Conservation (phyloP, 2,113 vertebrate species). For the Calypte anna region DNA sequence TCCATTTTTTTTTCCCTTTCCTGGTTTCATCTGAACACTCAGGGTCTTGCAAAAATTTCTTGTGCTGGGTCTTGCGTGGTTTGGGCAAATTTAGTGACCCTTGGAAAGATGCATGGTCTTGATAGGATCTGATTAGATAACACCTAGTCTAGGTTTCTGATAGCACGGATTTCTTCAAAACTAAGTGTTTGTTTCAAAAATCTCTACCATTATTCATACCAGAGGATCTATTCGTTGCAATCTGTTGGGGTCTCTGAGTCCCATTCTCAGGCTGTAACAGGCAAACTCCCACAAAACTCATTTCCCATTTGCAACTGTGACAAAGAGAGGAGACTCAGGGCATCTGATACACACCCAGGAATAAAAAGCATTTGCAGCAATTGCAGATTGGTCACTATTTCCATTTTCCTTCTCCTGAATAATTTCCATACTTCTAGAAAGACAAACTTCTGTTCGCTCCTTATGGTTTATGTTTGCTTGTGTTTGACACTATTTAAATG, state of each 20-base stretch:
- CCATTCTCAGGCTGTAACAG: conserved; percentile 22
- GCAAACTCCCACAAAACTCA: conserved; percentile 3
- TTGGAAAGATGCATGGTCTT: neutral
- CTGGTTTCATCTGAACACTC: neutral
- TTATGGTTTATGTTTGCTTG: conserved; percentile 53
- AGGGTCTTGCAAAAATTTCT: neutral
- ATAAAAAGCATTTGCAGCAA: conserved; percentile 39
- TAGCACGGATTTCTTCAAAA: neutral
- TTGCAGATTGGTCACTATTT: conserved; percentile 51
- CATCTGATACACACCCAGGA: conserved; percentile 28
- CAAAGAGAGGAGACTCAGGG: conserved; percentile 39
- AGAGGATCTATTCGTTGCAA: conserved; percentile 21
- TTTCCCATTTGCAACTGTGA: conserved; percentile 40
- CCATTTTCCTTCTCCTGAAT: conserved; percentile 33
- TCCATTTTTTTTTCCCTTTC: neutral
- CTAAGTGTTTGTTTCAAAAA: neutral
- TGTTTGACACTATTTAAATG: conserved; percentile 21
- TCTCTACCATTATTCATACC: neutral
- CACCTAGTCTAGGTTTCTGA: neutral
- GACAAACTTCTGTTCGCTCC: conserved; percentile 60
- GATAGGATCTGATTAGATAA: neutral
- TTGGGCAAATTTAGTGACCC: neutral
- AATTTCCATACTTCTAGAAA: conserved; percentile 59
- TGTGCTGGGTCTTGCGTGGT: neutral
- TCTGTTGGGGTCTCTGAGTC: conserved; percentile 53